phyloP scores from a whole-genome alignment of 2,888 invertebrate species.

The Cryptocephalus moraei region DNA sequence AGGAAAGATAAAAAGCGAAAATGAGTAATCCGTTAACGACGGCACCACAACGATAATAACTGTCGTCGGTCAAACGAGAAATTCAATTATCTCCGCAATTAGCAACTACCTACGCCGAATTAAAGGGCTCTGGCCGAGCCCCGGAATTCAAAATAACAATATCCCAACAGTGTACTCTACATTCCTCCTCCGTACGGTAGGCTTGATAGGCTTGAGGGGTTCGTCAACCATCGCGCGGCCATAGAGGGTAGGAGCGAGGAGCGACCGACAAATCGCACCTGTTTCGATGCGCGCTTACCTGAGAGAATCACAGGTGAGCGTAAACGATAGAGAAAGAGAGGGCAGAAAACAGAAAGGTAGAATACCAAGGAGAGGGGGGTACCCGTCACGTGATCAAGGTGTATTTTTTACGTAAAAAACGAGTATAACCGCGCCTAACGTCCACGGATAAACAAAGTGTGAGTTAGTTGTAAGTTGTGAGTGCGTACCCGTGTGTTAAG shows the following conservation, averaged over 20 bases:
- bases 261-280: slow-evolving; percentile 24
- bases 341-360: no score
- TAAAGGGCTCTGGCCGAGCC: background rate
- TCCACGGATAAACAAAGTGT: background rate
- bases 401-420: slow-evolving; percentile 33
- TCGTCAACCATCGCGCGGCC: no score
- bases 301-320: slow-evolving; percentile 3
- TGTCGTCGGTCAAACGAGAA: slow-evolving; percentile 1
- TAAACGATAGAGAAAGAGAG: no score
- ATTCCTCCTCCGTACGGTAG: no score
- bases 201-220: no score
- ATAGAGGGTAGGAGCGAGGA: no score
- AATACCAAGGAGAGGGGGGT: no score
- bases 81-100: slow-evolving; percentile 13
- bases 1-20: no score
- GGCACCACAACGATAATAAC: no score
- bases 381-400: background rate
- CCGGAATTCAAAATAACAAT: no score
- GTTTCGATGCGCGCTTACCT: slow-evolving; percentile 25
- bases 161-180: no score
- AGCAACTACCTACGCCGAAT: slow-evolving; percentile 17
- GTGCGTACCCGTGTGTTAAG: background rate
- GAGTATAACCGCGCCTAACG: slow-evolving; percentile 34
- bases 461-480: background rate
- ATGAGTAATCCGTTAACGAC: no score